phyloP scores from a whole-genome alignment of 2,797 vertebrate genomes.

The Lepidocolaptes lacrymiger region DNA sequence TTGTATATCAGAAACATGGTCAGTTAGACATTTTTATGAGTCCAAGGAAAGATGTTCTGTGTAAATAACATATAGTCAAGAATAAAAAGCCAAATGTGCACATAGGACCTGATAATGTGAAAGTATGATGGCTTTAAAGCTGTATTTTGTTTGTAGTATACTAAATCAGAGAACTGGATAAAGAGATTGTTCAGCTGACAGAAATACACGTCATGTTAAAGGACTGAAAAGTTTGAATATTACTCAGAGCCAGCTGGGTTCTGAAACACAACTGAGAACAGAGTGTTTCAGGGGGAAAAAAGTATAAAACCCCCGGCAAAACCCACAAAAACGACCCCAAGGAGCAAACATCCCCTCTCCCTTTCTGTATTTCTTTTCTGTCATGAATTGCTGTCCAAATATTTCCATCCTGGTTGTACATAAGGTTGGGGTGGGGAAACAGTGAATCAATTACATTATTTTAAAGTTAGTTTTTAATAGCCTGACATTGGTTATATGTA shows the following conservation, averaged over 20 bases:
- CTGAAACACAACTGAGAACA: not conserved
- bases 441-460: not conserved
- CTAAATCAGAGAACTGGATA: constrained; percentile 22
- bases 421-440: not conserved
- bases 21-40: constrained; percentile 53
- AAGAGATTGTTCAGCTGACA: not conserved
- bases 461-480: constrained; percentile 1
- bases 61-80: constrained; percentile 36
- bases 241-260: not conserved
- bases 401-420: not conserved
- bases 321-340: not conserved
- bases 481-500: not conserved
- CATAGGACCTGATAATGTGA: constrained; percentile 2
- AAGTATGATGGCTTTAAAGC: not conserved
- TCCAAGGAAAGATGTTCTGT: constrained; percentile 39
- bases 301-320: not conserved
- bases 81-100: constrained; percentile 41
- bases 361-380: not conserved
- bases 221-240: not conserved
- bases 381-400: not conserved
- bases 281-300: not conserved
- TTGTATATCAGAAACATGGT: constrained; percentile 46
- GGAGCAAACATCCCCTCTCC: not conserved
- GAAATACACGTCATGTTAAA: not conserved
- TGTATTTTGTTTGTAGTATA: not conserved